Evolutionary conservation across 2,888 invertebrate species (phyloP), one percentile per base, ranked within the genome.

Genomic region (Harpagoxenus sublaevis): DNA sequence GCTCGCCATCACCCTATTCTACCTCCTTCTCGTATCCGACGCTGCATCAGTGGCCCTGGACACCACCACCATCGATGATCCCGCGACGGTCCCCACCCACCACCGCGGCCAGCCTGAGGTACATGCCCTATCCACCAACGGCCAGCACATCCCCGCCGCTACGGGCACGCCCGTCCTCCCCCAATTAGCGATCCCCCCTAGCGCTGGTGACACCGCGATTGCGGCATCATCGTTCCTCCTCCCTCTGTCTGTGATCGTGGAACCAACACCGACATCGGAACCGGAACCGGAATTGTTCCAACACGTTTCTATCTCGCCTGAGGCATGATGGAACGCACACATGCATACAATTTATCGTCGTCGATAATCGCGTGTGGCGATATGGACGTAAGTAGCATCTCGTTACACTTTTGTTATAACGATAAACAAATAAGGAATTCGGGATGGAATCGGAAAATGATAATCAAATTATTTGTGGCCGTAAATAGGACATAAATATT

Each of bases 31-130:
- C 93, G 12, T 93, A 93, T 87, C 91, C 91, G 10, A 84, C 90
- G 12, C 92, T 93, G 51, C 88, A 12, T 91, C 93, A 23, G 84
- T 94, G 94, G 94, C 92, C 94, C 87, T 95, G 94, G 95, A 95
- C 94, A 89, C 94, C 94, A 62, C 89, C 0, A 91, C 93, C 3
- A 90, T 94, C 78, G 73, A 94, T 94, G 84, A 93, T 93, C 88
- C 93, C 94, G 55, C 92, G 93, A 81, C 92, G 94, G 84, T 91
- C 94, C 75, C 94, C 95, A 74, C 94, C 94, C 68, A 92, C 92
- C 85, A 92, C 88, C 92, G 94, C 96, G 95, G 6, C 48, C 81
- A 90, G 92, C 87, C 88, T 93, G 84, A 93, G 94, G 91, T 94
- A 93, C 89, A 92, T 92, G 60, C 93, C 94, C 83, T 93, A 94